These are phyloP conservation scores for Tiliacea aurago DNA, from an alignment of 2,888 invertebrate species.

Conservation along the genomic window DNA sequence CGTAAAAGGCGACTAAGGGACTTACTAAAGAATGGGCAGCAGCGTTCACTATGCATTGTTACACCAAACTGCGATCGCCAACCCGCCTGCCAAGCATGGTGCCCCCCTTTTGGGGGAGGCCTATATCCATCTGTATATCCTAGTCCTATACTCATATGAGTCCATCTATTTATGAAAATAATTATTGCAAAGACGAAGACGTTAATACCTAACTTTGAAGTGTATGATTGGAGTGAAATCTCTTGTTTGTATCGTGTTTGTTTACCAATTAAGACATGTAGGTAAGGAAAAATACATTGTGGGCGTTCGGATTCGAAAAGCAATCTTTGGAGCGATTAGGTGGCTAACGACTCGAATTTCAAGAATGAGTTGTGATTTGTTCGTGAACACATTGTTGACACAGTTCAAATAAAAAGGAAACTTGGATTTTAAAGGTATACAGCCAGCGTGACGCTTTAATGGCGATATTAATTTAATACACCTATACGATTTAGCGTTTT, in stretches of 20 bases:
- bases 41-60: no score
- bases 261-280: not conserved
- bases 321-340: slow-evolving; percentile 10
- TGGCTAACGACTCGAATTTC: slow-evolving; percentile 1
- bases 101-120: no score
- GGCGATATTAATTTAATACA: no score
- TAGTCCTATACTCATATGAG: no score
- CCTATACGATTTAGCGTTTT: no score
- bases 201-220: not conserved
- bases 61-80: no score
- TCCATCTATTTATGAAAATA: no score
- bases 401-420: not conserved
- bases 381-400: slow-evolving; percentile 5
- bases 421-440: not conserved
- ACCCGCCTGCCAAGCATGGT: no score
- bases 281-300: not conserved
- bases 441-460: no score
- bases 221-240: not conserved
- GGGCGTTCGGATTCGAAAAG: not conserved
- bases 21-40: no score
- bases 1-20: no score
- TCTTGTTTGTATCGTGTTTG: not conserved
- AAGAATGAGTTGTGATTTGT: not conserved
- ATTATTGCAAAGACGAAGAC: not conserved
- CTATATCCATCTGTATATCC: no score